Percentiles rank a stretch among this genome's conserved stretches.
phyloP scores from a whole-genome alignment of 2,797 vertebrate species.

The Poeciliopsis turneri region DNA sequence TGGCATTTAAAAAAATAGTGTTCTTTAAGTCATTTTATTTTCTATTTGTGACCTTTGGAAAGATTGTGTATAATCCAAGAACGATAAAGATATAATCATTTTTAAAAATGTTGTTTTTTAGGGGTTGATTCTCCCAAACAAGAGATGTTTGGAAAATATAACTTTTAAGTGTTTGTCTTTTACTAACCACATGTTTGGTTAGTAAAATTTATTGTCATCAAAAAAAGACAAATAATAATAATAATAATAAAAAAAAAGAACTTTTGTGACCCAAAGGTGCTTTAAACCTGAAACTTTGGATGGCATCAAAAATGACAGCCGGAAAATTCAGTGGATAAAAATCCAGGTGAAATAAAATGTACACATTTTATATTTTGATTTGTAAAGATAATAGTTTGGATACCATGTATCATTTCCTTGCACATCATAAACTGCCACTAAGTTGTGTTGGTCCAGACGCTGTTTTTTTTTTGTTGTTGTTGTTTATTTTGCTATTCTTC shows the following conservation, averaged over 20 bases:
- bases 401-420: background rate
- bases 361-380: too few species aligned
- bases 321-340: background rate
- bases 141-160: background rate
- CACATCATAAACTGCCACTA: background rate
- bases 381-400: background rate
- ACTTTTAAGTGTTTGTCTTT: background rate
- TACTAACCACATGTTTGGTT: background rate
- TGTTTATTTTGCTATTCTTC: conserved; percentile 10
- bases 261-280: background rate
- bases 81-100: too few species aligned
- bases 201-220: background rate
- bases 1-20: background rate
- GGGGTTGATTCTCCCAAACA: background rate
- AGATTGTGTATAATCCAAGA: too few species aligned
- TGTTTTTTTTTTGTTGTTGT: conserved; percentile 38
- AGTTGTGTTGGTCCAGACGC: background rate
- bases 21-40: too few species aligned
- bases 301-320: background rate
- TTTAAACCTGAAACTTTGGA: background rate
- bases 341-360: background rate
- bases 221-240: background rate
- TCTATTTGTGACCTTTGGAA: too few species aligned
- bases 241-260: background rate
- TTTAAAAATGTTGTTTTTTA: too few species aligned